Conservation (phyloP, 53 echinoderm and acorn worm species). For the Stichopus horrens region DNA sequence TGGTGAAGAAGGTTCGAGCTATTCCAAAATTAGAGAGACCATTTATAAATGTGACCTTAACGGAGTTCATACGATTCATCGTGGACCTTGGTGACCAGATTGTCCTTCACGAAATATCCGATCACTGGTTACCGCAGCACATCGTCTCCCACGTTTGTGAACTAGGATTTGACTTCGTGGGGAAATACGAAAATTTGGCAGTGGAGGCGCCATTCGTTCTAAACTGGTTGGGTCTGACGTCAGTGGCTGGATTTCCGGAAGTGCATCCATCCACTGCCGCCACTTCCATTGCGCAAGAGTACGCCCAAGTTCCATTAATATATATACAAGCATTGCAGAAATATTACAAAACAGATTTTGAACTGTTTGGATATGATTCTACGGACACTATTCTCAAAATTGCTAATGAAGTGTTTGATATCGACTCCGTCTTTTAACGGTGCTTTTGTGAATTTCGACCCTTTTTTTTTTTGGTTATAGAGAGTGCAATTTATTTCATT, state of each 20-base stretch:
- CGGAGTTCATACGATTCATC: constrained; percentile 65
- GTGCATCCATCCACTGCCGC: constrained; percentile 61
- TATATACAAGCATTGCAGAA: constrained; percentile 49
- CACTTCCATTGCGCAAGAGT: constrained; percentile 52
- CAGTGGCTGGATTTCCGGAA: constrained; percentile 61
- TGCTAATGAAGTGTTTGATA: constrained; percentile 7
- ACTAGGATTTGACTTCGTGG: constrained; percentile 77
- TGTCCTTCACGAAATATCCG: constrained; percentile 49
- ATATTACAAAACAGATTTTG: constrained; percentile 73
- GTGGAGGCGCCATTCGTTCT: constrained; percentile 70
- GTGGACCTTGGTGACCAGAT: constrained; percentile 52
- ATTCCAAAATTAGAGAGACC: background rate
- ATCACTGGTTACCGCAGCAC: constrained; percentile 80
- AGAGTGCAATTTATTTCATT: too few relatives aligned
- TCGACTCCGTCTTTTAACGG: background rate
- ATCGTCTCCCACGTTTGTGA: constrained; percentile 62
- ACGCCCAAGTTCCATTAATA: constrained; percentile 58
- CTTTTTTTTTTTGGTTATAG: too few relatives aligned
- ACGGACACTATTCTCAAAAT: constrained; percentile 16
- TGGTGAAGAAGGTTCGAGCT: background rate
- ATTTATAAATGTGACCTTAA: constrained; percentile 69
- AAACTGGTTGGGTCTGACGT: constrained; percentile 58
- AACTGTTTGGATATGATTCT: constrained; percentile 69
- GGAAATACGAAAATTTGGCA: constrained; percentile 76
- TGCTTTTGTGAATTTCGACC: too few relatives aligned